Evolutionary conservation across 2,113 vertebrate species (phyloP), one percentile per base, ranked within the genome.

Genomic region (Microcebus lehilahytsara): DNA sequence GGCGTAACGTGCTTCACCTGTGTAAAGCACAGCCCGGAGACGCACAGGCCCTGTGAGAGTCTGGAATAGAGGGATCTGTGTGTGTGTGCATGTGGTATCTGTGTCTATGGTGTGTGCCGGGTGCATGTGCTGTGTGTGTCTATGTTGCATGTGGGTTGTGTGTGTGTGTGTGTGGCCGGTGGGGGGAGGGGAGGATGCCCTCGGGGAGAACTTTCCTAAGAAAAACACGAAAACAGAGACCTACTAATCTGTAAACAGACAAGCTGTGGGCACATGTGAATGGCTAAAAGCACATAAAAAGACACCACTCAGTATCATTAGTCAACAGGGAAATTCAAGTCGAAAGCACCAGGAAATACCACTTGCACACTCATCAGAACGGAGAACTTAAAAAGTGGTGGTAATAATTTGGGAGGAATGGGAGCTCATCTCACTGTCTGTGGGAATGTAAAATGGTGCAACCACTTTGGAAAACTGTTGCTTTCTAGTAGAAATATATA

Each of bases 391-490:
- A 34, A 60, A 51, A 58, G 42, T 22, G n/a, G 2, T 49, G 40
- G 12, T 14, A 32, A 34, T 3, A 10, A 14, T 12, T 16, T 34
- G 42, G 53, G 42, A 49, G 83, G 25, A 25, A 16, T 2, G 0
- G 30, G 64, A 56, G 46, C 3, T 22, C 16, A 27, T 0, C 23
- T 19, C 1, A 0, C 16, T 11, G 7, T 13, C 16, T 20, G 9
- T 10, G 37, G 49, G 32, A 32, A 80, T 3, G 9, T 37, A 30
- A 27, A 20, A 9, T 3, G 32, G 25, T 37, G 1, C 58, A 30
- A 25, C 34, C 60, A 2, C 64, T 62, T 53, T 23, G 64, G 75
- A 46, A 42, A 20, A 13, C 25, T 34, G 27, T 37, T 32, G 49
- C 34, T 9, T 71, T 79, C 46, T 27, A 42, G 14, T 4, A 51